phyloP scores from a whole-genome alignment of 2,888 invertebrate genomes.

The Clivina fossor region DNA sequence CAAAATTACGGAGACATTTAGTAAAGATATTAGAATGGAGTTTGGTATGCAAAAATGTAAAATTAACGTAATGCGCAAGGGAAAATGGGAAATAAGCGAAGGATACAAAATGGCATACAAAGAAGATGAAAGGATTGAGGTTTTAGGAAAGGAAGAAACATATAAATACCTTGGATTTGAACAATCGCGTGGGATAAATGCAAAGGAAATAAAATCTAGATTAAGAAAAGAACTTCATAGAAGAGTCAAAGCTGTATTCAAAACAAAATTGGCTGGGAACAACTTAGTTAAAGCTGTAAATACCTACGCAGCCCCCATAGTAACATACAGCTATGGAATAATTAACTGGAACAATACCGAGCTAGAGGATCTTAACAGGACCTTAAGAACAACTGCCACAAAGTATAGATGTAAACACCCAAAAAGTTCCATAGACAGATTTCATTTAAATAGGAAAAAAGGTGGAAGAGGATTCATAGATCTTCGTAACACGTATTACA shows the following conservation, averaged over 20 bases:
- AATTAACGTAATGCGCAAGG: background rate
- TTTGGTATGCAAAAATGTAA: constrained; percentile 38
- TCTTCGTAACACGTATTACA: background rate
- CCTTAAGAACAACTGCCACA: background rate
- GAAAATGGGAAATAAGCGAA: constrained; percentile 12
- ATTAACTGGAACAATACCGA: background rate
- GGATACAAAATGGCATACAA: background rate
- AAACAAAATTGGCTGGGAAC: background rate
- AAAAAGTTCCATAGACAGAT: background rate
- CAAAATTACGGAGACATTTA: constrained; percentile 14
- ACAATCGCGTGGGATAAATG: constrained; percentile 12
- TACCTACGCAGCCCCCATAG: background rate
- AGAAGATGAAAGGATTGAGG: constrained; percentile 15
- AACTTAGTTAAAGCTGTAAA: background rate
- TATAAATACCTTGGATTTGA: constrained; percentile 35
- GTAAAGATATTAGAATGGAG: constrained; percentile 34
- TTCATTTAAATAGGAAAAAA: background rate
- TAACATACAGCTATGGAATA: constrained; percentile 4
- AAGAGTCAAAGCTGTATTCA: background rate
- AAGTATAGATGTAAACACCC: background rate
- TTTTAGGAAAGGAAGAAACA: constrained; percentile 13
- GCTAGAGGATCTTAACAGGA: constrained; percentile 19
- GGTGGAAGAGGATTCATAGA: constrained; percentile 5
- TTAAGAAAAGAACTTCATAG: constrained; percentile 3
- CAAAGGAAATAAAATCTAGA: constrained; percentile 22